Evolutionary conservation across 92 coral and sea anemone species (phyloP).

Genomic region (Porites divaricata): DNA sequence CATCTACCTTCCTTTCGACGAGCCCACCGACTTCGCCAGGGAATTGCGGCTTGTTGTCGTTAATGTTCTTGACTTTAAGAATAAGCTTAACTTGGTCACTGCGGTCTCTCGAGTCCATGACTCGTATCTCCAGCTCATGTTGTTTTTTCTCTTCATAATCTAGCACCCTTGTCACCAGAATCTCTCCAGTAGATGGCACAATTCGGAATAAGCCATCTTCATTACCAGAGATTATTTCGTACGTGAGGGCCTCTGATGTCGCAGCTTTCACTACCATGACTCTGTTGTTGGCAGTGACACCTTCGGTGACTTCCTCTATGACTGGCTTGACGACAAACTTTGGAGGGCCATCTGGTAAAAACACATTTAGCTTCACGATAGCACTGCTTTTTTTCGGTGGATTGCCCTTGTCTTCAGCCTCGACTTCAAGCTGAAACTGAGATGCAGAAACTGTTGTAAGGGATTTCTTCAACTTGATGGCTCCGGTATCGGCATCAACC

Average conservation of each 20-base stretch:
- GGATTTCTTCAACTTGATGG: constrained; percentile 75
- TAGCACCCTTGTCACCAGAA: constrained; percentile 72
- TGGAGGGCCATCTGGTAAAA: constrained; percentile 90
- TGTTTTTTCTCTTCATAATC: constrained; percentile 76
- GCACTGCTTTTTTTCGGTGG: constrained; percentile 44
- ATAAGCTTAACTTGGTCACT: constrained; percentile 83
- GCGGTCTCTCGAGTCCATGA: constrained; percentile 82
- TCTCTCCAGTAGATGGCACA: constrained; percentile 75
- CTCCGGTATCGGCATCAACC: constrained; percentile 76
- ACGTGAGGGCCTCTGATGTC: constrained; percentile 89
- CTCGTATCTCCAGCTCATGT: constrained; percentile 72
- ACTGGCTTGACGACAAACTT: constrained; percentile 82
- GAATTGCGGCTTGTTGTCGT: constrained; percentile 87
- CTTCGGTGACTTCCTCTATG: constrained; percentile 68
- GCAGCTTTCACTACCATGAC: constrained; percentile 96
- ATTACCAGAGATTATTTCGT: constrained; percentile 72
- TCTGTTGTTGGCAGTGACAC: constrained; percentile 71
- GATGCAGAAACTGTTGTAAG: constrained; percentile 83
- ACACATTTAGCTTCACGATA: constrained; percentile 76
- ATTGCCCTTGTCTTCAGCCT: constrained; percentile 76
- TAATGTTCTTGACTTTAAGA: constrained; percentile 77
- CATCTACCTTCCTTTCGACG: constrained; percentile 83
- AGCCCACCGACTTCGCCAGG: constrained; percentile 72
- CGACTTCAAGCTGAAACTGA: constrained; percentile 67
- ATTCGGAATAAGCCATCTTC: constrained; percentile 79